Base-by-base conservation (phyloP, 2,888 invertebrate genomes). In the Unio delphinus region DNA sequence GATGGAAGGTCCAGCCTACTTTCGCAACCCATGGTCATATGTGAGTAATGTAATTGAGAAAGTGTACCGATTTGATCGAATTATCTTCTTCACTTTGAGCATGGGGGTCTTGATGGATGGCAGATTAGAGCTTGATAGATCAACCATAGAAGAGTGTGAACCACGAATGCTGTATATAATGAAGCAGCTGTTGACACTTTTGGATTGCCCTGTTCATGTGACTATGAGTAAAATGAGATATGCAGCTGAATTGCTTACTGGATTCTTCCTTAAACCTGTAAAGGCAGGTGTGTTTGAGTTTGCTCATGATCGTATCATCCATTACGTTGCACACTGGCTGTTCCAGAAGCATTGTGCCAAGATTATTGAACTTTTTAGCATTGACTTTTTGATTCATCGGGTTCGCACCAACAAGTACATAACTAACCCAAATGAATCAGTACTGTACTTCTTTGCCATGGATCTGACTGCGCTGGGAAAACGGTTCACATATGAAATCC, bases 101-200 rank as follows among this genome's bases (percentile, higher is more conserved):
- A 70, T 70, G 15, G 70, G 69, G 1, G 69, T 72, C 6, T 56
- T 80, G 20, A 69, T 77, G 34, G 78, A 78, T 62, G 80, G 80
- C 11, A 67, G 61, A 34, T 66, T 80, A 15, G 72, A 80, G 30
- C 75, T 80, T 11, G 74, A 69, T n/a, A 74, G 70, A 60, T 45
- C 61, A 18, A 62, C 59, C 4, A 68, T 79, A 65, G 69, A 65
- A 45, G 73, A 79, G 26, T 79, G 70, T 67, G 72, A 73, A 17
- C 69, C 68, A 54, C 69, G 68, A 15, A 61, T 74, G 18, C 73
- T 72, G 23, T 64, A 72, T 34, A 65, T 78, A n/a, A 70, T 75
- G 56, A 70, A 69, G 56, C 66, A 75, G 45, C 61, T 80, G n/a
- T 73, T 65, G 18, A 65, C 62, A 23, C 45, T 70, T 17, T 66